Conservation (phyloP, 2,797 vertebrate genomes). For the Nyctibius grandis region DNA sequence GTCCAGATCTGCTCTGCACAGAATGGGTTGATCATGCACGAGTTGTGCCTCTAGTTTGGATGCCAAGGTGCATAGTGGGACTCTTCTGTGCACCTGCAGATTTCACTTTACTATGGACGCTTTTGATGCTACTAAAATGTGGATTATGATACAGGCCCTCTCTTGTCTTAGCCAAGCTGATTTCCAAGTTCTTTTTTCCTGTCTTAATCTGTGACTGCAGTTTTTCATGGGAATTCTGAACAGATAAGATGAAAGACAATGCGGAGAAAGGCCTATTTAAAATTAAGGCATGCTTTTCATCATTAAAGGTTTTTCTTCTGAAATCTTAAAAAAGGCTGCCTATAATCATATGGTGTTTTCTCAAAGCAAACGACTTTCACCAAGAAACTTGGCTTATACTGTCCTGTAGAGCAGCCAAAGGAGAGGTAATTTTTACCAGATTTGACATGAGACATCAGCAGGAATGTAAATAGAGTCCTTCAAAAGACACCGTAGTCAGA, state of each 20-base stretch:
- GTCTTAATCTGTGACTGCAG: fast-evolving
- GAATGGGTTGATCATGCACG: fast-evolving
- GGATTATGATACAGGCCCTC: not conserved
- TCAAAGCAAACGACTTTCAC: not conserved
- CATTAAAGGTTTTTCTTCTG: not conserved
- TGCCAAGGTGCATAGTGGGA: fast-evolving
- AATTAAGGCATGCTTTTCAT: not conserved
- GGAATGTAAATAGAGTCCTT: conserved; percentile 10
- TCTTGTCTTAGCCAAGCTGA: not conserved
- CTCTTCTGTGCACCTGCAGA: not conserved
- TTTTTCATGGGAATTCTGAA: not conserved
- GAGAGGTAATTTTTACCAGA: conserved; percentile 11
- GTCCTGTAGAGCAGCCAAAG: not conserved
- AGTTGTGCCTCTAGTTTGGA: not conserved
- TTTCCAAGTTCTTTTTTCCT: not conserved
- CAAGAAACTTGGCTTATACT: not conserved
- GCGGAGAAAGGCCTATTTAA: not conserved
- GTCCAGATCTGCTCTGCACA: not conserved
- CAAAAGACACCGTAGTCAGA: not conserved
- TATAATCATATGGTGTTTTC: not conserved
- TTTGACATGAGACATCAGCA: not conserved
- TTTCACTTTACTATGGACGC: not conserved
- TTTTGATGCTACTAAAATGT: not conserved
- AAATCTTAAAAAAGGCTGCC: not conserved
- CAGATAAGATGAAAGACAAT: not conserved